Evolutionary conservation across 2,888 invertebrate genomes (phyloP).

Genomic region (Platynereis dumerilii): DNA sequence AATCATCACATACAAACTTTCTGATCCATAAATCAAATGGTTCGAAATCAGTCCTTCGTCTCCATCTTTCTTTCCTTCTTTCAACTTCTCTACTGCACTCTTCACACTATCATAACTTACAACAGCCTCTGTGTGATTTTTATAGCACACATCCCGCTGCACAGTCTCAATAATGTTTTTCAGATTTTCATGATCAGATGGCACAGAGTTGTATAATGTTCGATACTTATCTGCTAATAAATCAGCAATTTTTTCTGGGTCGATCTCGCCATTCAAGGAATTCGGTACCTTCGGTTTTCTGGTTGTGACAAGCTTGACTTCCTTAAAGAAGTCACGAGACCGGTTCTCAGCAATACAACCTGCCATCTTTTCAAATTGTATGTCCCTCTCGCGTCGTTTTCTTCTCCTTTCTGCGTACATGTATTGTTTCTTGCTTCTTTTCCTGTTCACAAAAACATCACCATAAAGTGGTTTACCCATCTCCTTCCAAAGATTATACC

Average conservation of each 20-base stretch:
- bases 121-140: too few species aligned
- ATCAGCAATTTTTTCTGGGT: not conserved
- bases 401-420: not conserved
- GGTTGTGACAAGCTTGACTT: not conserved
- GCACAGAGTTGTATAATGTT: not conserved
- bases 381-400: not conserved
- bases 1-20: not conserved
- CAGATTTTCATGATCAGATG: not conserved
- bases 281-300: not conserved
- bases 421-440: not conserved
- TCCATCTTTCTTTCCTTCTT: not conserved
- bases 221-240: not conserved
- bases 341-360: not conserved
- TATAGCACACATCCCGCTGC: not conserved
- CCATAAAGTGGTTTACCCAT: not conserved
- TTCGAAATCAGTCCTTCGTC: not conserved
- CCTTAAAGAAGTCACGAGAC: not conserved
- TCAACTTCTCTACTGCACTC: not conserved
- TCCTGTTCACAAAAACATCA: not conserved
- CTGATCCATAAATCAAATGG: not conserved
- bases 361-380: not conserved
- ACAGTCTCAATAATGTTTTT: not conserved
- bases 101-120: not conserved
- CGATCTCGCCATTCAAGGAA: not conserved
- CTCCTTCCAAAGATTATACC: conserved; percentile 7